Base-by-base conservation (phyloP, 2,888 invertebrate genomes). In the Papilio elwesi region DNA sequence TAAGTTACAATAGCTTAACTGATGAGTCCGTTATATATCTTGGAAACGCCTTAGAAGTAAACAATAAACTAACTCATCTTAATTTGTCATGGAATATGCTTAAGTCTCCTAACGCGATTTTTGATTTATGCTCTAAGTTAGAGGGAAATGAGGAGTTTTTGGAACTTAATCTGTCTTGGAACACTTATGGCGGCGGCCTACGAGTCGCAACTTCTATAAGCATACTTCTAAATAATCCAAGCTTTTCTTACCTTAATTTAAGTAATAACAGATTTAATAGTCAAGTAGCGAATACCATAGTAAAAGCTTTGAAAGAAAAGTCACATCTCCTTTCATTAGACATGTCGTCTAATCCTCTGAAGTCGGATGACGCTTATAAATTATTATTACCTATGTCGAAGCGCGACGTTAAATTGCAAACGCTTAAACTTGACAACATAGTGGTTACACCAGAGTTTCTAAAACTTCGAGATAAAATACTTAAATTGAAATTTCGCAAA, bases 311-410 rank as follows among this genome's bases (percentile, higher is more conserved):
- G 55, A 6, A 48, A 0, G 77, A 74, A 6, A 81, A 82, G 2
- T 78, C 76, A n/a, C 78, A 77, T 16, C 73, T 89, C 0, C 62
- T 71, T 3, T 82, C 81, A 1, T 74, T 89, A 67, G 79, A 89
- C 72, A 68, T 90, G 13, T 90, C 90, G 0, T 78, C 75, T 70
- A 90, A 90, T 74, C 85, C 85, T 7, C 71, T 90, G 6, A 73
- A 75, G 6, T 81, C 84, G 1, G 38, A 70, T 1, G 87, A 87
- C 62, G 87, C 87, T 0, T 64, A 82, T 4, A 38, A 68, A 0
- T 62, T 89, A 11, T 73, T 90, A 0, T 59, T 49, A 6, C 77
- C 74, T 8, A 74, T 88, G 77, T 79, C 74, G 64, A n/a, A 75
- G 0, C 63, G 74, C 3, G 66, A 43, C 36, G 81, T 86, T 6